Evolutionary conservation across 2,113 vertebrate species (phyloP).

Genomic region (Morone chrysops): DNA sequence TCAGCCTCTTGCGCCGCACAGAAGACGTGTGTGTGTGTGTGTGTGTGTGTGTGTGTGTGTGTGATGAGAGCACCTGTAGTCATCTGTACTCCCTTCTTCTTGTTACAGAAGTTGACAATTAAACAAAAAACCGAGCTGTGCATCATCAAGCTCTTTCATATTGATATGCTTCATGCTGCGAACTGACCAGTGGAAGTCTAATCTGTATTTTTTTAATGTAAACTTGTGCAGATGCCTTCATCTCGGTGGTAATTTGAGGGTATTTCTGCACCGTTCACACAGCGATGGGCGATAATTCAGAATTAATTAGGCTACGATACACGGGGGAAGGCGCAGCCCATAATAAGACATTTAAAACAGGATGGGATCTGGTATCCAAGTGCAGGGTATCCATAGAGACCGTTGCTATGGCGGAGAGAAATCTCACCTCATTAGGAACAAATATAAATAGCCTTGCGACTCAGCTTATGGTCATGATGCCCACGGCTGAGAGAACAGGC

Average conservation of each 20-base stretch:
- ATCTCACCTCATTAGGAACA: conserved; percentile 85
- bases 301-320: conserved; percentile 78
- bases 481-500: conserved; percentile 68
- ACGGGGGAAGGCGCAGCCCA: conserved; percentile 72
- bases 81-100: conserved; percentile 40
- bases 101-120: conserved; percentile 44
- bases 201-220: conserved; percentile 18
- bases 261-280: conserved; percentile 59
- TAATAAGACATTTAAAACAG: conserved; percentile 81
- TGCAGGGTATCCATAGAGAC: conserved; percentile 84
- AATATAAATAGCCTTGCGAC: conserved; percentile 83
- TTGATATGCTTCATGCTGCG: conserved; percentile 38
- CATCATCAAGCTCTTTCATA: conserved; percentile 47
- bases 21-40: conserved; percentile 13
- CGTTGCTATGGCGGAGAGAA: conserved; percentile 82
- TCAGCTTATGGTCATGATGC: conserved; percentile 76
- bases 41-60: conserved; percentile 24
- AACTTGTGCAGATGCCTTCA: conserved; percentile 38
- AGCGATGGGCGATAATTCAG: conserved; percentile 58
- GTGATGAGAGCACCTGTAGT: conserved; percentile 62
- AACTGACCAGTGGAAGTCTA: conserved; percentile 34
- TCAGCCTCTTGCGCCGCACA: conserved; percentile 22
- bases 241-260: conserved; percentile 30
- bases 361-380: conserved; percentile 82
- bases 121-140: conserved; percentile 16